Evolutionary conservation across 1,140 invertebrate species (phyloP).

Genomic region (Lordiphosa clarofinis): DNA sequence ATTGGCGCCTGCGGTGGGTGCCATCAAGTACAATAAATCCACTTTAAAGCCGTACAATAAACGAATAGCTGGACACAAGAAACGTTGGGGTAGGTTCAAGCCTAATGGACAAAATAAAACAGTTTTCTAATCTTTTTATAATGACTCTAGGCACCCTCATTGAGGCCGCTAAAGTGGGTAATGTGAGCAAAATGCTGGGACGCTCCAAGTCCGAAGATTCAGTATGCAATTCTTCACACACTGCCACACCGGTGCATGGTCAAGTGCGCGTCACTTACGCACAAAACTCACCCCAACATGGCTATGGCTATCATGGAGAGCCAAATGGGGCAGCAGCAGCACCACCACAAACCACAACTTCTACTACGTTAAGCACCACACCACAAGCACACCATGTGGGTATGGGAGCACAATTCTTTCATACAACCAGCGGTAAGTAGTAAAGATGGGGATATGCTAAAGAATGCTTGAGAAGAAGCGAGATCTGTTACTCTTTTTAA

Average conservation of each 20-base stretch:
- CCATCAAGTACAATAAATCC: constrained; percentile 74
- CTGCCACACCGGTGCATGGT: constrained; percentile 62
- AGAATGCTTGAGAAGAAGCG: too few relatives aligned
- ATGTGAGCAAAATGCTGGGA: constrained; percentile 87
- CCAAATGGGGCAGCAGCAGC: constrained; percentile 8
- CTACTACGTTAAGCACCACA: constrained; percentile 12
- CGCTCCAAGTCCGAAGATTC: constrained; percentile 90
- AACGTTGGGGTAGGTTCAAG: constrained; percentile 82
- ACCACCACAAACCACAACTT: background rate
- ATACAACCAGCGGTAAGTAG: constrained; percentile 60
- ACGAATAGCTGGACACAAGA: constrained; percentile 84
- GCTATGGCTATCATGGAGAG: constrained; percentile 42
- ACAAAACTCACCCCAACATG: constrained; percentile 57
- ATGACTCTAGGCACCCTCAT: constrained; percentile 86
- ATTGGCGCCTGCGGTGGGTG: constrained; percentile 14
- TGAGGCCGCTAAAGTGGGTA: constrained; percentile 89
- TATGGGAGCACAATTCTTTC: constrained; percentile 68
- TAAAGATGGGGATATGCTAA: too few relatives aligned
- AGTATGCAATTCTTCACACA: constrained; percentile 84
- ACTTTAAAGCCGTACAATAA: constrained; percentile 81
- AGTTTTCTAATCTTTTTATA: background rate
- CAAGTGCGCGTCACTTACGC: constrained; percentile 69
- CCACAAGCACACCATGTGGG: constrained; percentile 28
- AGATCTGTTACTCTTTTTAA: too few relatives aligned
- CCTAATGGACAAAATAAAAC: background rate